These are phyloP conservation scores for Zaprionus nigranus DNA, from an alignment of 1,140 invertebrate species.

Conservation along the genomic window DNA sequence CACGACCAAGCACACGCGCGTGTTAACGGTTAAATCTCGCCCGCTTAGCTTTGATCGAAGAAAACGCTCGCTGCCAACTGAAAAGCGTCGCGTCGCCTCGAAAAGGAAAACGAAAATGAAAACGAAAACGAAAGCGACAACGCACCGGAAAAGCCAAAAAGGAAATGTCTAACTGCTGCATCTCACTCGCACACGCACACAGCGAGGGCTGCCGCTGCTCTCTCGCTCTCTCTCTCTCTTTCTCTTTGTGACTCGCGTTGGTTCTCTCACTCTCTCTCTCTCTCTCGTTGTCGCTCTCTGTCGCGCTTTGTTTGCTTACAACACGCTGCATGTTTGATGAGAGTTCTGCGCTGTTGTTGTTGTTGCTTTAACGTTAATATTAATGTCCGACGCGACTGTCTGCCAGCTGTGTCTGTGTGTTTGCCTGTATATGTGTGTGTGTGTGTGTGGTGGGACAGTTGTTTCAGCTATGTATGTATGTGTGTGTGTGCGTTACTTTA, in stretches of 20 bases:
- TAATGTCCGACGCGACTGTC: conserved; percentile 75
- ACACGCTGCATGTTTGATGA: conserved; percentile 77
- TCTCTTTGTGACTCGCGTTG: background rate
- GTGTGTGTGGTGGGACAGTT: conserved; percentile 22
- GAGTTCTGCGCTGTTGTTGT: conserved; percentile 46
- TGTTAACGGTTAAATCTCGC: conserved; percentile 30
- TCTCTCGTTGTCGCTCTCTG: conserved; percentile 3
- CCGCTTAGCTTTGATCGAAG: conserved; percentile 66
- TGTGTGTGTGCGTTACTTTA: conserved; percentile 42
- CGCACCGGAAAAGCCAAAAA: conserved; percentile 69
- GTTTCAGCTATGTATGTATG: conserved; percentile 19
- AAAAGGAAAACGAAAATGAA: conserved; percentile 51
- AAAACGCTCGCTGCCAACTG: conserved; percentile 71
- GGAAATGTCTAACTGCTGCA: conserved; percentile 46
- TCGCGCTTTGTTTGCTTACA: conserved; percentile 49
- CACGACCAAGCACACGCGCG: conserved; percentile 1
- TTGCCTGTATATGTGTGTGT: conserved; percentile 19
- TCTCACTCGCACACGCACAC: conserved; percentile 40
- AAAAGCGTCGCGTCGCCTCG: conserved; percentile 44
- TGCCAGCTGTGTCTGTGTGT: conserved; percentile 55
- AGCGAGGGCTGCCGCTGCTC: background rate
- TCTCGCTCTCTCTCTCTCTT: background rate
- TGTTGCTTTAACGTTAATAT: conserved; percentile 74
- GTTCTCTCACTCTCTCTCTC: background rate
- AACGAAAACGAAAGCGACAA: conserved; percentile 63